A percentile compares a stretch with the other conserved stretches of the same genome.
phyloP scores from a whole-genome alignment of 2,797 vertebrate genomes.

The Syndactyla subalaris region DNA sequence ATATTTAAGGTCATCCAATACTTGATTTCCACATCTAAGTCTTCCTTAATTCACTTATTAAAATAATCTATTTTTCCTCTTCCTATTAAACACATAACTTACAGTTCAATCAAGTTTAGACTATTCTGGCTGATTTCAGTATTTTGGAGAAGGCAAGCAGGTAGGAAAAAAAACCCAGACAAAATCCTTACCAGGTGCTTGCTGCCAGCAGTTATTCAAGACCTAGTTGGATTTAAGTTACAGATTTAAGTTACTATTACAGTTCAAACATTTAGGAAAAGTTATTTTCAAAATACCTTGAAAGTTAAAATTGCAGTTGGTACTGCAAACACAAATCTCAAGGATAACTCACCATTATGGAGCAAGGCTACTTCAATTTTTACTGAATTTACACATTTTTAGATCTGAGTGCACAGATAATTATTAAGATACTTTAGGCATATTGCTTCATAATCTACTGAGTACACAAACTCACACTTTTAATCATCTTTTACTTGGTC shows the following conservation, averaged over 20 bases:
- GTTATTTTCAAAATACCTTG: neutral
- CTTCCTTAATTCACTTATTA: constrained; percentile 2
- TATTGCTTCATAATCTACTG: neutral
- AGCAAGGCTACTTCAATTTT: neutral
- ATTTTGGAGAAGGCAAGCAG: neutral
- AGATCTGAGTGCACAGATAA: neutral
- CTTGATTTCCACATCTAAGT: constrained; percentile 2
- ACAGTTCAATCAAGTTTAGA: constrained; percentile 31
- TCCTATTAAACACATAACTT: constrained; percentile 27
- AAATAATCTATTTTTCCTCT: constrained; percentile 46
- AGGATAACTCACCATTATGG: neutral
- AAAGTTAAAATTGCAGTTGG: constrained; percentile 5
- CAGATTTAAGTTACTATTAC: neutral
- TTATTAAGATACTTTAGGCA: neutral
- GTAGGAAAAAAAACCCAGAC: neutral
- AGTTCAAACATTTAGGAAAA: neutral
- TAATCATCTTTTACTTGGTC: neutral
- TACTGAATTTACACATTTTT: neutral
- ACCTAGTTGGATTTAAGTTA: neutral
- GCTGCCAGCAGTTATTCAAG: constrained; percentile 59
- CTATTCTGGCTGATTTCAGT: constrained; percentile 12
- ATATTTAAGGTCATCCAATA: constrained; percentile 13
- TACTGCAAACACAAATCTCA: constrained; percentile 28
- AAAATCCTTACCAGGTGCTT: constrained; percentile 25
- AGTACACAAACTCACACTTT: neutral